phyloP scores from a whole-genome alignment of 2,113 vertebrate genomes.

The Mirounga angustirostris region DNA sequence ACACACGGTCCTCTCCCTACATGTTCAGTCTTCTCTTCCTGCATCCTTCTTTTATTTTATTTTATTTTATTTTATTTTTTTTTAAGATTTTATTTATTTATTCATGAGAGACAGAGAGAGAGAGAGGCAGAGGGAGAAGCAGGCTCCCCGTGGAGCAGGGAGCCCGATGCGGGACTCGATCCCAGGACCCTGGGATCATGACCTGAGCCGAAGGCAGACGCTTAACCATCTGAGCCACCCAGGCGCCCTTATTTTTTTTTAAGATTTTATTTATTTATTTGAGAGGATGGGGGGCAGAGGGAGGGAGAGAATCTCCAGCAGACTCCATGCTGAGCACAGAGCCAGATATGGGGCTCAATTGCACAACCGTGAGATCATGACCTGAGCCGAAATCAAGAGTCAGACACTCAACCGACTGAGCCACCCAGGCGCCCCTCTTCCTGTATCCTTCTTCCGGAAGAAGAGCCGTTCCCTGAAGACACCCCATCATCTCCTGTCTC shows the following conservation, averaged over 20 bases:
- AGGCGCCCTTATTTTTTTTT: not conserved
- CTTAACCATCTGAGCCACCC: no score
- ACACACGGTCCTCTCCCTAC: not conserved
- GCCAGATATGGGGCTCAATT: not conserved
- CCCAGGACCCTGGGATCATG: no score
- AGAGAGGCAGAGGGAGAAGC: no score
- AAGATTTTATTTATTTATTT: not conserved
- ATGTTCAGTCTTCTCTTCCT: not conserved
- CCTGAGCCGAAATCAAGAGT: not conserved
- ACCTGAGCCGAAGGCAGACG: no score
- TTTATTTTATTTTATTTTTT: not conserved
- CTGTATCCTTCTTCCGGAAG: not conserved
- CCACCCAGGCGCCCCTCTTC: not conserved
- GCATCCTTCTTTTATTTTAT: not conserved
- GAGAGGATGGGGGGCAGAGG: not conserved
- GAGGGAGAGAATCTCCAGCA: not conserved
- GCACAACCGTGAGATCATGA: not conserved
- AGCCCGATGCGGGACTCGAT: no score
- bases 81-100: not conserved
- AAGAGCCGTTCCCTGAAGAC: not conserved
- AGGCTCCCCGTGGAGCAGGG: no score
- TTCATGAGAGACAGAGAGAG: not conserved
- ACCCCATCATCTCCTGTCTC: not conserved
- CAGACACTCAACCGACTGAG: not conserved
- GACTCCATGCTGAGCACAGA: not conserved